Conservation (phyloP, 2,113 vertebrate genomes). For the Genyomyrus donnyi region DNA sequence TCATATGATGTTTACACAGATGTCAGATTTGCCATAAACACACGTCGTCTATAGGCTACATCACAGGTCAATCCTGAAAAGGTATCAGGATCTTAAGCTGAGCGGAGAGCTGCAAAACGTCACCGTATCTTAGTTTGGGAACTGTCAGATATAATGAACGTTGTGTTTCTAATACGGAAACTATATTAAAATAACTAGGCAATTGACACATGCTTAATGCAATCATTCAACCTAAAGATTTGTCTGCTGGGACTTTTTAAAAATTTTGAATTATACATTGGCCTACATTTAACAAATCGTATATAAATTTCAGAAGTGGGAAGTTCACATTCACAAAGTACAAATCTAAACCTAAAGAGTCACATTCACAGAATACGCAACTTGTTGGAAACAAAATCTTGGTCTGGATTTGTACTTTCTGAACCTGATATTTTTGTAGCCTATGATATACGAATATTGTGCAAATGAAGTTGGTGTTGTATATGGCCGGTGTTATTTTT, state of each 20-base stretch:
- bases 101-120: neutral
- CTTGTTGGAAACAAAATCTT: neutral
- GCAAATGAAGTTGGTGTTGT: neutral
- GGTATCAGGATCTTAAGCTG: neutral
- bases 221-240: neutral
- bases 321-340: neutral
- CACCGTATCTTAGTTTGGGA: neutral
- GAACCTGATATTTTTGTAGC: neutral
- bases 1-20: neutral
- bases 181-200: neutral
- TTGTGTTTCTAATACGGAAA: neutral
- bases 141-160: neutral
- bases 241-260: neutral
- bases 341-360: neutral
- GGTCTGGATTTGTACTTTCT: neutral
- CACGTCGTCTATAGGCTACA: neutral
- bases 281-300: neutral
- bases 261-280: neutral
- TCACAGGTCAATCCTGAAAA: neutral
- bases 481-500: neutral
- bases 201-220: neutral
- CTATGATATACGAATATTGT: neutral
- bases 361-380: neutral
- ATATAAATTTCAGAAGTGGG: neutral
- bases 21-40: neutral